phyloP scores from a whole-genome alignment of 2,888 invertebrate species.

The Temnothorax unifasciatus region DNA sequence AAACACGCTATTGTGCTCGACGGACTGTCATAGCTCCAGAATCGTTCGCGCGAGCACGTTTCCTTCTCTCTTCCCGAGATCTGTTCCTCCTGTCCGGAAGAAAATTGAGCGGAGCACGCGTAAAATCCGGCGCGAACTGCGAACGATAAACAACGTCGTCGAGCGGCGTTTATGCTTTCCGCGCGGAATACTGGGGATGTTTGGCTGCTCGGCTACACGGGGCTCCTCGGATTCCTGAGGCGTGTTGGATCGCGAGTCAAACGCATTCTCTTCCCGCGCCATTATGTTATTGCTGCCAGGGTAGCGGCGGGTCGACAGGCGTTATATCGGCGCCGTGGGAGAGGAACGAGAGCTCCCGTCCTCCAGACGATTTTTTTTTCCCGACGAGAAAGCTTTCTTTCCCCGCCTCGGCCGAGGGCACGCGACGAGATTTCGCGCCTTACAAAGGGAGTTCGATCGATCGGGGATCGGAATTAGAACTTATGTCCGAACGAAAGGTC shows the following conservation, averaged over 20 bases:
- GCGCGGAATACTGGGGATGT: constrained; percentile 81
- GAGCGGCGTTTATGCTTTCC: constrained; percentile 77
- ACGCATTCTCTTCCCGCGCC: constrained; percentile 83
- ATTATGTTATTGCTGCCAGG: constrained; percentile 81
- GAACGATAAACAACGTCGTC: constrained; percentile 74
- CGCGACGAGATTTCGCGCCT: constrained; percentile 32
- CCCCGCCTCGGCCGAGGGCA: not conserved
- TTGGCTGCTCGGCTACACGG: constrained; percentile 77
- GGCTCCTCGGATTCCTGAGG: constrained; percentile 83
- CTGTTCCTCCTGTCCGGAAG: constrained; percentile 30
- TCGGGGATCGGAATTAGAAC: constrained; percentile 19
- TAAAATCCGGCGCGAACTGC: constrained; percentile 70
- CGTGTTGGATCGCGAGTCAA: constrained; percentile 84
- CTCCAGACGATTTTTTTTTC: not conserved
- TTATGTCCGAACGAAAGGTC: constrained; percentile 14
- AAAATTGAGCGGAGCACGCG: constrained; percentile 59
- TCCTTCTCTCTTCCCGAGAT: constrained; percentile 59
- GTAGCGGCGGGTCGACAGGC: constrained; percentile 67
- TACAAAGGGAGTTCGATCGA: constrained; percentile 23
- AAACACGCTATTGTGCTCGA: not conserved
- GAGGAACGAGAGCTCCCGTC: constrained; percentile 35
- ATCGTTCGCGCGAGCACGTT: constrained; percentile 14
- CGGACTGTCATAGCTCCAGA: not conserved
- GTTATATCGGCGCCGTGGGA: constrained; percentile 71
- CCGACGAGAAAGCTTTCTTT: constrained; percentile 11